Evolutionary conservation across 2,888 invertebrate genomes (phyloP), one percentile per base, ranked within the genome.

Genomic region (Corbicula japonica): DNA sequence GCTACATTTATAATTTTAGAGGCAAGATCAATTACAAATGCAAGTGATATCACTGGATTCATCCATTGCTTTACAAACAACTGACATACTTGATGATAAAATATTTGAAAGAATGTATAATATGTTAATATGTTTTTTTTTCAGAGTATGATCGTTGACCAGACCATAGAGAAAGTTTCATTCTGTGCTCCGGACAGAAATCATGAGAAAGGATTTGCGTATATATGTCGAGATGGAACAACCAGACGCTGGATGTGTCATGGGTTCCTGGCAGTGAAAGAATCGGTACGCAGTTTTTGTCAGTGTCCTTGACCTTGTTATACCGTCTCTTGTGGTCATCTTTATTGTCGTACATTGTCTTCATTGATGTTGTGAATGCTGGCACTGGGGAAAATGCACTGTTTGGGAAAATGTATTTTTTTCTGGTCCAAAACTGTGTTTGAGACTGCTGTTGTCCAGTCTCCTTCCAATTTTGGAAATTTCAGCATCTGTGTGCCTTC

Each of bases 171-270:
- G 94, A 99, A 99, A 94, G 99, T 99, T 3, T 99, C 99, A n/a
- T 99, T 99, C 94, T 99, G 99, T 94, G 99, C 99, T 8, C 99
- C 99, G 1, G 99, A 99, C 94, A 95, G 99, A 79, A 98, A 98
- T 94, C 98, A 99, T 92, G 99, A 99, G 91, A 96, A 98, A 85
- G 99, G 99, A 26, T 99, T 98, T 94, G 99, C 99, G 84, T 99
- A 99, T 94, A 99, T 99, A 86, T 99, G 99, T 93, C 96, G 99
- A 76, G 99, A 99, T 94, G 99, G 99, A 76, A 98, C 99, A 18
- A 99, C 99, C 0, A 95, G 99, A 6, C 96, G 99, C 23, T 99
- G 99, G 99, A 99, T 99, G 98, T 99, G 99, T 93, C 99, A 99
- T 94, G 99, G 99, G 46, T 99, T 99, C 94, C 95, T 98, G 85